A percentile compares a stretch with the other conserved stretches of the same genome.
phyloP scores from a whole-genome alignment of 2,113 vertebrate genomes.

The Bettongia penicillata region DNA sequence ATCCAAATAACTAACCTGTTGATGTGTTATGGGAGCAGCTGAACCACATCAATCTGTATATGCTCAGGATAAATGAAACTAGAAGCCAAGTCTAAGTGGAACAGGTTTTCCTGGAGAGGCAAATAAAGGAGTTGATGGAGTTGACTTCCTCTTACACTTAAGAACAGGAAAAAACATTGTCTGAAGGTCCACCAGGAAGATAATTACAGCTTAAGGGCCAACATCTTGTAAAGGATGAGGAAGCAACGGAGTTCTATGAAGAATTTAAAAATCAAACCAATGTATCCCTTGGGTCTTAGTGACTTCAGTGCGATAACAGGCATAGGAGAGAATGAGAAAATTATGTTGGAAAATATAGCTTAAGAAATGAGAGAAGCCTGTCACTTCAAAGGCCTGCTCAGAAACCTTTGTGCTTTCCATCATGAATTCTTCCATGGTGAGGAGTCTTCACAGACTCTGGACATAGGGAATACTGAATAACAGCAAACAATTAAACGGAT shows the following conservation, averaged over 20 bases:
- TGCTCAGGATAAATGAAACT: no score
- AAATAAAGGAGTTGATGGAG: not conserved
- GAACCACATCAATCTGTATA: no score
- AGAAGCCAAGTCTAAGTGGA: not conserved
- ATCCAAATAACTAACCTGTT: not conserved
- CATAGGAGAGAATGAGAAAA: not conserved
- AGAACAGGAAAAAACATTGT: not conserved
- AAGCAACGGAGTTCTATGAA: not conserved
- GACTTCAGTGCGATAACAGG: not conserved
- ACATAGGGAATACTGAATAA: not conserved
- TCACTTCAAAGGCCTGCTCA: not conserved
- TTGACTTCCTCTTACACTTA: not conserved
- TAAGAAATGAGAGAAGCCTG: not conserved
- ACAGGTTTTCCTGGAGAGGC: not conserved
- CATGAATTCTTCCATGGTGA: not conserved
- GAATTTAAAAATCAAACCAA: not conserved
- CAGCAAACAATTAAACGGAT: not conserved
- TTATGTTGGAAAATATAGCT: not conserved
- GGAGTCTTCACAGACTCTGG: not conserved
- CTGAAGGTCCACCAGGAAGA: not conserved
- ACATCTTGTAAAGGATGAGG: not conserved
- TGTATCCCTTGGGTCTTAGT: not conserved
- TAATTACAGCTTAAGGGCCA: not conserved
- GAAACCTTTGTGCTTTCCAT: not conserved
- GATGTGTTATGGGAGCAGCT: not conserved